Evolutionary conservation across 2,113 vertebrate genomes (phyloP).

Genomic region (Spilogale gracilis): DNA sequence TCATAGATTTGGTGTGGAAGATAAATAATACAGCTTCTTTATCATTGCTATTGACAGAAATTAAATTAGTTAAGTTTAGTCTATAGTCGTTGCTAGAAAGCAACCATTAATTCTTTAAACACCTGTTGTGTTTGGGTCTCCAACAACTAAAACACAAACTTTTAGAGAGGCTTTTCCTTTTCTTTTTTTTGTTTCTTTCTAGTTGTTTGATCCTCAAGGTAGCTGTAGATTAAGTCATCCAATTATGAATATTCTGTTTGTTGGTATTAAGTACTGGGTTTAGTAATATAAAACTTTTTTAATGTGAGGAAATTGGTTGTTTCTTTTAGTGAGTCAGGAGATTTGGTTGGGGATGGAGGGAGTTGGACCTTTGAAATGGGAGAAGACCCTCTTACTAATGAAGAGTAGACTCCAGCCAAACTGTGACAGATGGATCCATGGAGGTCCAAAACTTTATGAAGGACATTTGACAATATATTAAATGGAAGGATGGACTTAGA

Average conservation of each 20-base stretch:
- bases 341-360: not conserved
- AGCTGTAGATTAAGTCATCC: conserved; percentile 11
- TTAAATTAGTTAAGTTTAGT: conserved; percentile 13
- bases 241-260: conserved; percentile 30
- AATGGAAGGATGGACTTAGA: not conserved
- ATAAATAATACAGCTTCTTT: not conserved
- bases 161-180: not conserved
- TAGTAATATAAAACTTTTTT: not conserved
- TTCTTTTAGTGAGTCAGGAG: not conserved
- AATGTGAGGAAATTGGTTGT: not conserved
- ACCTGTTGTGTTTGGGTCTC: conserved; percentile 33
- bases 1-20: not conserved
- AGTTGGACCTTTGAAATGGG: not conserved
- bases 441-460: not conserved
- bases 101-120: conserved; percentile 19
- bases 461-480: not conserved
- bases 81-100: not conserved
- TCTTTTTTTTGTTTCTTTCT: not conserved
- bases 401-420: not conserved
- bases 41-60: conserved; percentile 18
- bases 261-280: not conserved
- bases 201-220: not conserved
- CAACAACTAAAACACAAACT: not conserved
- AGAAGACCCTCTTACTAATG: conserved; percentile 4
- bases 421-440: not conserved